Percentiles rank a stretch among this genome's conserved stretches.
Evolutionary conservation across 2,888 invertebrate species (phyloP).

Genomic region (Troglohyphantes excavatus): DNA sequence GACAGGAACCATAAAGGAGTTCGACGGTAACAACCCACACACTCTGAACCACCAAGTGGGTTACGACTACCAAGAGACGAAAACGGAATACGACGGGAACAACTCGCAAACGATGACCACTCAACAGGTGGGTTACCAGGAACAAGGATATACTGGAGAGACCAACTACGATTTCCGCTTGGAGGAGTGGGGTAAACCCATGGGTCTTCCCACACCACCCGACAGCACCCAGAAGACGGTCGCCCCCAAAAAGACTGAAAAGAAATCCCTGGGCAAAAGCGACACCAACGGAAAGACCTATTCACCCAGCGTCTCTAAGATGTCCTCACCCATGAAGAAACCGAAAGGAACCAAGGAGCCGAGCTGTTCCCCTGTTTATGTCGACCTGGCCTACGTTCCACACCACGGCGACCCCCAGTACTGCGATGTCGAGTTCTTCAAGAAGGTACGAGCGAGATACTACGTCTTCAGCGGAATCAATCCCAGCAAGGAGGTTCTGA

Average conservation of each 20-base stretch:
- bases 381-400: constrained; percentile 97
- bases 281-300: constrained; percentile 51
- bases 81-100: constrained; percentile 36
- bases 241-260: constrained; percentile 46
- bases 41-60: neutral
- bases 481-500: constrained; percentile 95
- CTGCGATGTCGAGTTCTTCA: constrained; percentile 96
- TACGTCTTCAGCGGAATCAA: constrained; percentile 98
- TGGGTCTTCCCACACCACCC: constrained; percentile 89
- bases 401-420: constrained; percentile 97
- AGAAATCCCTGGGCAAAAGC: constrained; percentile 43
- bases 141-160: constrained; percentile 21
- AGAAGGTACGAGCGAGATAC: constrained; percentile 94
- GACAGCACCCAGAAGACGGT: constrained; percentile 62
- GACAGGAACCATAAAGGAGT: constrained; percentile 41
- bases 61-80: constrained; percentile 1
- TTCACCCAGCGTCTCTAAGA: constrained; percentile 52
- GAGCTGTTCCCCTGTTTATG: constrained; percentile 85
- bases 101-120: constrained; percentile 54
- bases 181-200: constrained; percentile 94
- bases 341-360: constrained; percentile 52
- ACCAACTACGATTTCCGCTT: constrained; percentile 82
- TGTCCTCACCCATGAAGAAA: constrained; percentile 69
- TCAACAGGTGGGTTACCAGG: constrained; percentile 52
- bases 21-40: constrained; percentile 69